Percentiles rank a stretch among this genome's conserved stretches.
Conservation (phyloP, 2,113 vertebrate species). For the Ptilorrhoa leucosticta region DNA sequence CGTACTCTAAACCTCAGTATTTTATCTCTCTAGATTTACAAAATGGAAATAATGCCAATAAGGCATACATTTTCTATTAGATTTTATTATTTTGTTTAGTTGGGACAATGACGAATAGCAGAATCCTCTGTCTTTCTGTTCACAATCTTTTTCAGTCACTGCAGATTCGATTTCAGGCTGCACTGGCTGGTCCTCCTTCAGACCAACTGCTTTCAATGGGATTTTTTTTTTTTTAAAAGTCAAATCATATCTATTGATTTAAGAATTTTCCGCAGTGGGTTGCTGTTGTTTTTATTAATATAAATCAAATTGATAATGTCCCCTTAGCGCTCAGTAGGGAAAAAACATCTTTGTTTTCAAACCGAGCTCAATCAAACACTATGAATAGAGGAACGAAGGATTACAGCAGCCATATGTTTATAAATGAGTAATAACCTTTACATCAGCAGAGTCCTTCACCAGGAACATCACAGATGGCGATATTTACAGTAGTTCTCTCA, state of each 20-base stretch:
- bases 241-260: conserved; percentile 16
- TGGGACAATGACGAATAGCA: neutral
- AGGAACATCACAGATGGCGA: conserved; percentile 1
- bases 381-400: neutral
- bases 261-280: neutral
- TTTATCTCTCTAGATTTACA: neutral
- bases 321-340: neutral
- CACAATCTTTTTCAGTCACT: neutral
- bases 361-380: conserved; percentile 26
- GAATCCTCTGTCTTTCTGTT: neutral
- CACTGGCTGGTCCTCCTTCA: neutral
- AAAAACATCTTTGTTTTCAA: conserved; percentile 2
- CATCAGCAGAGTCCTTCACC: conserved; percentile 63
- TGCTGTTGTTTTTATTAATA: conserved; percentile 5
- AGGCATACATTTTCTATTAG: neutral
- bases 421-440: conserved; percentile 57
- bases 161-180: neutral
- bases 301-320: neutral
- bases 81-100: neutral
- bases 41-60: neutral
- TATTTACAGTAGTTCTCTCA: conserved; percentile 49
- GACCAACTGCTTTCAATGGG: neutral
- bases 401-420: conserved; percentile 63
- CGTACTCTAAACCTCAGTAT: neutral
- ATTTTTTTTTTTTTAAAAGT: neutral